Conservation (phyloP, 2,888 invertebrate genomes). For the Amblyteles armatorius region DNA sequence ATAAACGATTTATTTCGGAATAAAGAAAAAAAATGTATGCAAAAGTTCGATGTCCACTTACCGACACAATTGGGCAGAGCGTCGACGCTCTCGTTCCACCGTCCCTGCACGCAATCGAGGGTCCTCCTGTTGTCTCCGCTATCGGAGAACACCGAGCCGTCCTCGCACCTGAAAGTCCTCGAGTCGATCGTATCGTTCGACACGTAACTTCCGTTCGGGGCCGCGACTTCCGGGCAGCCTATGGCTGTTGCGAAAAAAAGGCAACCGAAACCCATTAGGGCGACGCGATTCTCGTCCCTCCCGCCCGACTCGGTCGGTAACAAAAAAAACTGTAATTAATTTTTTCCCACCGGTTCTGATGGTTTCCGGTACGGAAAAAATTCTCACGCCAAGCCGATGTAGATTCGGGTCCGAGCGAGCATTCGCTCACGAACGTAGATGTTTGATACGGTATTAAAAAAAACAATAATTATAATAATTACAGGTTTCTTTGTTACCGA, state of each 20-base stretch:
- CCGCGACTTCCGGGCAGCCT: constrained; percentile 88
- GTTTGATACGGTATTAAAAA: no score
- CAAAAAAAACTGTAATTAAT: not conserved
- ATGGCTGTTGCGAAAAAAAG: constrained; percentile 85
- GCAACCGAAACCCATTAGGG: not conserved
- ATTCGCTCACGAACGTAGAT: no score
- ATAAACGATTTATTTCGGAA: not conserved
- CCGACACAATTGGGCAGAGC: constrained; percentile 88
- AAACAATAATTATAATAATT: no score
- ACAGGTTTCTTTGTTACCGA: no score
- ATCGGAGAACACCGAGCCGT: constrained; percentile 89
- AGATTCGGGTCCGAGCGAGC: not conserved
- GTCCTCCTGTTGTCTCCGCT: constrained; percentile 87
- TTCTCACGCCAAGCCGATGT: not conserved
- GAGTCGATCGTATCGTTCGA: constrained; percentile 88
- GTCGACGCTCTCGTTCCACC: constrained; percentile 87
- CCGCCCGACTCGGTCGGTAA: no score
- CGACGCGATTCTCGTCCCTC: not conserved
- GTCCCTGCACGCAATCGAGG: constrained; percentile 88
- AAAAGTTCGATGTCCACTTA: constrained; percentile 73
- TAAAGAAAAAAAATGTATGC: not conserved
- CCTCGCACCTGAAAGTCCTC: constrained; percentile 89
- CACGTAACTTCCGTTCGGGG: constrained; percentile 89
- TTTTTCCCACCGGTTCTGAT: no score
- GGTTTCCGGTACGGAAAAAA: not conserved